Evolutionary conservation across 2,888 invertebrate species (phyloP).

Genomic region (Empis livida): DNA sequence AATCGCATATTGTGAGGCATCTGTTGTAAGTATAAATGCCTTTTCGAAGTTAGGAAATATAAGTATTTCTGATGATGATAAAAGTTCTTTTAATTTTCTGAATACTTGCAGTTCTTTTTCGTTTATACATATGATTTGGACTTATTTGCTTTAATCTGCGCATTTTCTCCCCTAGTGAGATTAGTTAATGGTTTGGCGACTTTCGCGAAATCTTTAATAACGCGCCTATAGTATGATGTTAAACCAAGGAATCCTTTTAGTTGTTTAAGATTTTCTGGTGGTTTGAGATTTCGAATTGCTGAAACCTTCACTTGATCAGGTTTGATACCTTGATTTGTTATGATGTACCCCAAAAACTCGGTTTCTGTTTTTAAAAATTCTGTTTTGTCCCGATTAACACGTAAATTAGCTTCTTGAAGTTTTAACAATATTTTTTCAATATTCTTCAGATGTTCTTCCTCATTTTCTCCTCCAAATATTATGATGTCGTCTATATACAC

Average conservation of each 20-base stretch:
- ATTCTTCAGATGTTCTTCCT: background rate
- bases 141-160: background rate
- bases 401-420: background rate
- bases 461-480: background rate
- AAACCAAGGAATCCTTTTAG: conserved; percentile 6
- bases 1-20: conserved; percentile 1
- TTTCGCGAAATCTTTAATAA: background rate
- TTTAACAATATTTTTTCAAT: background rate
- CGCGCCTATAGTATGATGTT: background rate
- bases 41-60: conserved; percentile 4
- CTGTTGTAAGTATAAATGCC: conserved; percentile 1
- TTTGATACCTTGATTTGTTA: conserved; percentile 1
- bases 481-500: conserved; percentile 11
- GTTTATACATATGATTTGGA: background rate
- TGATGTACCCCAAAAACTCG: background rate
- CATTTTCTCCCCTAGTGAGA: background rate
- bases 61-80: conserved; percentile 1
- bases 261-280: conserved; percentile 4
- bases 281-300: conserved; percentile 2
- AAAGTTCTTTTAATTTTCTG: conserved; percentile 1
- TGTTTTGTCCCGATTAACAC: background rate
- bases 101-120: background rate
- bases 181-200: background rate
- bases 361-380: background rate
- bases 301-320: no score